Evolutionary conservation across 2,888 invertebrate species (phyloP).

Genomic region (Lepetodrilus schrolli): DNA sequence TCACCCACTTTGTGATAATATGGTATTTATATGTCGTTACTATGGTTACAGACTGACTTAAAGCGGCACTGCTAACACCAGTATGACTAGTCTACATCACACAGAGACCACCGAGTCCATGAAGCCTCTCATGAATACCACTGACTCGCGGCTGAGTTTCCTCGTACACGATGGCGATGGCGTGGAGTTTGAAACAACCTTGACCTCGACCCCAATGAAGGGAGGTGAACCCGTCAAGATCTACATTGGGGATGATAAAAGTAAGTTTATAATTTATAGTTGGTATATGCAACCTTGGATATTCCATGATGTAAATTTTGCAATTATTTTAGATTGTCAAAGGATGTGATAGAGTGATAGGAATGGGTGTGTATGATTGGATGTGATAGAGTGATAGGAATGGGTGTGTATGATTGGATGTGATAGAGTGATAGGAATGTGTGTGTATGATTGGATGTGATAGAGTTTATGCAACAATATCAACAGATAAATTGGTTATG

Average conservation of each 20-base stretch:
- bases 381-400: neutral
- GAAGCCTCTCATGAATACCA: neutral
- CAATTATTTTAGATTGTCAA: too few species aligned
- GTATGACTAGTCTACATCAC: neutral
- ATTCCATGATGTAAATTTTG: too few species aligned
- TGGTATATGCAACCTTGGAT: neutral
- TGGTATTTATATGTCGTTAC: too few species aligned
- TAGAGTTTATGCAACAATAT: too few species aligned
- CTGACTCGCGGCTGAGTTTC: neutral
- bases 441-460: neutral
- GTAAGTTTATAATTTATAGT: neutral
- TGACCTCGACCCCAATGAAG: constrained; percentile 6
- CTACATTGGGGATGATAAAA: neutral
- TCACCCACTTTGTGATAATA: too few species aligned
- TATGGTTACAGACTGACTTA: too few species aligned
- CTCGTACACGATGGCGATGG: neutral
- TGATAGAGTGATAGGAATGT: neutral
- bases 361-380: neutral
- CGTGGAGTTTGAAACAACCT: neutral
- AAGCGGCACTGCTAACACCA: too few species aligned
- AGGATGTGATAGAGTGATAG: neutral
- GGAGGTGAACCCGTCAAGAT: neutral
- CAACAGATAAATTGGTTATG: too few species aligned
- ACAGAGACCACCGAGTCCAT: neutral
- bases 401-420: neutral